Evolutionary conservation across 2,888 invertebrate genomes (phyloP).

Genomic region (Pollenia amentaria): DNA sequence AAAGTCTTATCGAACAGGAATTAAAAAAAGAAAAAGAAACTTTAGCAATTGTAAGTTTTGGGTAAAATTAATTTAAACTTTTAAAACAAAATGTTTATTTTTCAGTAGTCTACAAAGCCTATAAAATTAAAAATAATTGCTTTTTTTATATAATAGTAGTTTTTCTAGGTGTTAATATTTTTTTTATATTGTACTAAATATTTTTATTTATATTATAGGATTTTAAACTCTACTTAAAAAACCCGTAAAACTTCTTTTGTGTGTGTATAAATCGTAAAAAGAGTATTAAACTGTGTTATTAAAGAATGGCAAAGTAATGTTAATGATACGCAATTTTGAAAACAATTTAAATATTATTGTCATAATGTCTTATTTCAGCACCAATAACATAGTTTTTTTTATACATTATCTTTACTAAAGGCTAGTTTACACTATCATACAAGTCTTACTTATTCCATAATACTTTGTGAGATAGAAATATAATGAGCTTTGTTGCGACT

Average conservation of each 20-base stretch:
- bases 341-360: too few species aligned
- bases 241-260: neutral
- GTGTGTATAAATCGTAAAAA: neutral
- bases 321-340: too few species aligned
- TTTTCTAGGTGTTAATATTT: constrained; percentile 29
- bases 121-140: constrained; percentile 30
- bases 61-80: constrained; percentile 28
- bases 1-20: constrained; percentile 82
- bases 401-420: too few species aligned
- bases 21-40: constrained; percentile 81
- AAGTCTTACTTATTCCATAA: too few species aligned
- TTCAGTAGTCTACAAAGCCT: constrained; percentile 15
- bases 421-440: too few species aligned
- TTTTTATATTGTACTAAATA: constrained; percentile 38
- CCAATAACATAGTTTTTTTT: too few species aligned
- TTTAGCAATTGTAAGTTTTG: constrained; percentile 81
- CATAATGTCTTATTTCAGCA: too few species aligned
- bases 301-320: too few species aligned
- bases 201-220: constrained; percentile 49
- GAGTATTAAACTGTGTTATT: too few species aligned
- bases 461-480: too few species aligned
- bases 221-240: constrained; percentile 21
- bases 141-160: constrained; percentile 26
- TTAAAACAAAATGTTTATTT: constrained; percentile 6
- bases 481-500: too few species aligned